These are phyloP conservation scores for Channa striata DNA, from an alignment of 2,797 vertebrate genomes.

Conservation along the genomic window DNA sequence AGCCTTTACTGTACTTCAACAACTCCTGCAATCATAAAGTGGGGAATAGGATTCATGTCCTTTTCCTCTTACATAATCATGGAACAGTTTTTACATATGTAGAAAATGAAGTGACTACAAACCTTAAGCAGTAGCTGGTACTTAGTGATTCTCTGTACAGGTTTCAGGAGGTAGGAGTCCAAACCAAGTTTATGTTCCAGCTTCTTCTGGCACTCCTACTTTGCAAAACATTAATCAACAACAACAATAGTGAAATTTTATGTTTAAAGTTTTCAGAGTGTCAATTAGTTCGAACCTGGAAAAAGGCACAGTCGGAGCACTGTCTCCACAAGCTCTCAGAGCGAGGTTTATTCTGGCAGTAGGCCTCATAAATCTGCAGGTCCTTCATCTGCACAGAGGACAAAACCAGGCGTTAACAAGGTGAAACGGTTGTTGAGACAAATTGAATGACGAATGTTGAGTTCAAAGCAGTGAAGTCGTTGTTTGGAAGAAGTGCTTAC, in stretches of 20 bases:
- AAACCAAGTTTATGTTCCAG: conserved; percentile 97
- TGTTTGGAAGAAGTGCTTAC: conserved; percentile 72
- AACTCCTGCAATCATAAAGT: conserved; percentile 86
- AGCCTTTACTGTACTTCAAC: conserved; percentile 95
- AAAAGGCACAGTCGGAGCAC: conserved; percentile 95
- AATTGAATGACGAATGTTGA: neutral
- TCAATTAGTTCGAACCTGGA: conserved; percentile 86
- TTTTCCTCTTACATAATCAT: neutral
- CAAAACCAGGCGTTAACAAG: neutral
- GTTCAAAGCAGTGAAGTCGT: neutral
- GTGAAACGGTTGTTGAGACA: neutral
- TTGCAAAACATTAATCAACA: neutral
- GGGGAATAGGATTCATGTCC: neutral
- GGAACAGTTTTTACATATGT: no score
- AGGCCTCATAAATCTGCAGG: conserved; percentile 97
- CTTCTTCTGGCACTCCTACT: conserved; percentile 96
- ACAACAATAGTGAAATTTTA: neutral
- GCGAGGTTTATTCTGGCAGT: conserved; percentile 98
- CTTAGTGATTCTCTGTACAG: conserved; percentile 98
- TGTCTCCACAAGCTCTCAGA: conserved; percentile 98
- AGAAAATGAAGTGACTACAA: no score
- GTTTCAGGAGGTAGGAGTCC: conserved; percentile 98
- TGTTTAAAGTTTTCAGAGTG: no score
- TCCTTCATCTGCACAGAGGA: conserved; percentile 90
- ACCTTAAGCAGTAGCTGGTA: conserved; percentile 98